Base-by-base conservation (phyloP, 1,140 invertebrate genomes). In the Drosophila azteca region DNA sequence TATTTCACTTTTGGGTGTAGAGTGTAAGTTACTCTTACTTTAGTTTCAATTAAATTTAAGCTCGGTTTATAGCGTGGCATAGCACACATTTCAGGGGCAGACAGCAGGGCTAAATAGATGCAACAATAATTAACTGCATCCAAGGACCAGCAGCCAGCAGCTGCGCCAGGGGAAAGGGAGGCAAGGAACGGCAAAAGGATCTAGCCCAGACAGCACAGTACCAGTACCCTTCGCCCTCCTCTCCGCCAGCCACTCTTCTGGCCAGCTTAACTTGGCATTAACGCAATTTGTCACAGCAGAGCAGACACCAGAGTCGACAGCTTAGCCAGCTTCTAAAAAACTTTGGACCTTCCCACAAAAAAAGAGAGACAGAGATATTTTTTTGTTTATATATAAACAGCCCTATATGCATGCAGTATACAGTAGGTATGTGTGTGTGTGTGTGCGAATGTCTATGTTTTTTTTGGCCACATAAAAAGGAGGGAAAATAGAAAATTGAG, bases 101-200 rank as follows among this genome's bases (percentile, higher is more conserved):
- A 60, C 59, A 58, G 45, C 59, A 50, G 53, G 46, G 80, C 70
- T 83, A 70, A 83, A 84, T 84, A 76, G 58, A 84, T 84, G 80
- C 66, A 61, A 64, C 75, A 79, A 79, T 84, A 84, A 84, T 84
- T 84, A 84, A 84, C 80, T 84, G 80, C 80, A 83, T 78, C 59
- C 59, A 49, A 61, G 51, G 29, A 43, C 24, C 43, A 31, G 49
- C 41, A 61, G 20, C 50, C 43, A 31, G 49, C 41, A 61, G 20
- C 50, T 57, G 24, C 11, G 24, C 15, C 45, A 43, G 8, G 35
- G 51, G 29, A 9, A 35, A 5, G 13, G 31, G 24, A 24, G 9
- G 5, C 22, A 20, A 26, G 24, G 64, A 68, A 31, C 41, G 51
- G 49, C 44, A 15, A 68, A 22, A 69, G 55, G 63, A 71, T 44